phyloP scores from a whole-genome alignment of 2,113 vertebrate species.

The Phodopus roborovskii region DNA sequence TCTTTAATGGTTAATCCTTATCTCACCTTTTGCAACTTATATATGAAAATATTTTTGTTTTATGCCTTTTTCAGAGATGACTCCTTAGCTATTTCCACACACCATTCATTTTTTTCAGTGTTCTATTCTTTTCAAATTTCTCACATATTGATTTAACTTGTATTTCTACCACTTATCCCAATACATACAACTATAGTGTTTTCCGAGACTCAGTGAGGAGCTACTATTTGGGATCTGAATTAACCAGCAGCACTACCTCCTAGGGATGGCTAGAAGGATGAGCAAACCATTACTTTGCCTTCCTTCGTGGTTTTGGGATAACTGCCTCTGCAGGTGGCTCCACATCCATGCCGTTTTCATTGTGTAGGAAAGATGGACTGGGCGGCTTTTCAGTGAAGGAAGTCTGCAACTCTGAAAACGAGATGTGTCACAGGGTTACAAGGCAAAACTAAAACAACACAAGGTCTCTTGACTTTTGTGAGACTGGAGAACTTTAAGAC shows the following conservation, averaged over 20 bases:
- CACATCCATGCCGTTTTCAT: slow-evolving; percentile 88
- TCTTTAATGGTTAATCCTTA: slow-evolving; percentile 29
- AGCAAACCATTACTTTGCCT: slow-evolving; percentile 89
- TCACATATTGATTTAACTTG: slow-evolving; percentile 1
- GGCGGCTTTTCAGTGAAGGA: slow-evolving; percentile 83
- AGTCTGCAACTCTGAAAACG: slow-evolving; percentile 87
- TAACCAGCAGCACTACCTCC: background rate
- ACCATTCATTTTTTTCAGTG: background rate
- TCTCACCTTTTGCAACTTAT: slow-evolving; percentile 32
- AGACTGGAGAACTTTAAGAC: slow-evolving; percentile 17
- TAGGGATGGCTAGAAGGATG: background rate
- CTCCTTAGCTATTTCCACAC: slow-evolving; percentile 31
- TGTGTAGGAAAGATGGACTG: slow-evolving; percentile 86
- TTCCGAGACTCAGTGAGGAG: slow-evolving; percentile 36
- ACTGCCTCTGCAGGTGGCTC: slow-evolving; percentile 89
- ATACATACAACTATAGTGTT: background rate
- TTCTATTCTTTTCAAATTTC: slow-evolving; percentile 55
- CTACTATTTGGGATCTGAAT: background rate
- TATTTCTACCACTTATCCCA: background rate
- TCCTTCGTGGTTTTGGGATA: slow-evolving; percentile 90
- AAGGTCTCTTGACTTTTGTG: background rate
- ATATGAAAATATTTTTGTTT: background rate
- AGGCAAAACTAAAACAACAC: background rate
- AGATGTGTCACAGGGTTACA: slow-evolving; percentile 55
- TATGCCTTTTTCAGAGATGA: background rate